Evolutionary conservation across 2,888 invertebrate genomes (phyloP).

Genomic region (Phyllotreta striolata): DNA sequence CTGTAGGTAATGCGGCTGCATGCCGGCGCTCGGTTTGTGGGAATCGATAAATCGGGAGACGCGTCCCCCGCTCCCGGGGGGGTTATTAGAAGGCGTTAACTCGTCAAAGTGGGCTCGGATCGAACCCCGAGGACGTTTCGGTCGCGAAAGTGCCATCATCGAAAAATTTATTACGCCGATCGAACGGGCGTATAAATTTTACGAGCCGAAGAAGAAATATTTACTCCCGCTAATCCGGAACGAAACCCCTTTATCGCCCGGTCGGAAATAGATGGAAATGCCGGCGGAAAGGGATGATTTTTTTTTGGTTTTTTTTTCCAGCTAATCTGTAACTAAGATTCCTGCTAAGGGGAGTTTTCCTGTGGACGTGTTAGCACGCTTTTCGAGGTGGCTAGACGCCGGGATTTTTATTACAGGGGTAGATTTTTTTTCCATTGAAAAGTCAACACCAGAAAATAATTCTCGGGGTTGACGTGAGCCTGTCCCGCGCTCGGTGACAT

Average conservation of each 20-base stretch:
- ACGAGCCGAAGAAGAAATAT: constrained; percentile 12
- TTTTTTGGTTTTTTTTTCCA: no score
- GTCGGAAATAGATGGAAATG: no score
- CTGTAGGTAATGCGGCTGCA: no score
- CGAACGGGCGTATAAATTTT: constrained; percentile 20
- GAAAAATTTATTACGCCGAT: constrained; percentile 29
- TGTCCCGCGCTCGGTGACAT: constrained; percentile 4
- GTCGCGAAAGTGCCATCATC: constrained; percentile 20
- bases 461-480: constrained; percentile 11
- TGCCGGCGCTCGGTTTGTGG: neutral
- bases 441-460: constrained; percentile 40
- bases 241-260: constrained; percentile 2
- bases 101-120: constrained; percentile 40
- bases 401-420: constrained; percentile 6
- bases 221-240: constrained; percentile 25
- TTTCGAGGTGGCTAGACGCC: neutral
- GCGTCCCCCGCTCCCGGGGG: constrained; percentile 19
- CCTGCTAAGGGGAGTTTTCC: no score
- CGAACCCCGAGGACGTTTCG: constrained; percentile 24
- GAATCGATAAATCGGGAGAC: constrained; percentile 14
- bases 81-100: constrained; percentile 40
- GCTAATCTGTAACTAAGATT: no score
- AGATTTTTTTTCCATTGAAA: constrained; percentile 35
- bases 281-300: no score
- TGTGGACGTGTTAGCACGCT: no score